Evolutionary conservation across 2,113 vertebrate species (phyloP), one percentile per base, ranked within the genome.

Genomic region (Puffinus mauretanicus): DNA sequence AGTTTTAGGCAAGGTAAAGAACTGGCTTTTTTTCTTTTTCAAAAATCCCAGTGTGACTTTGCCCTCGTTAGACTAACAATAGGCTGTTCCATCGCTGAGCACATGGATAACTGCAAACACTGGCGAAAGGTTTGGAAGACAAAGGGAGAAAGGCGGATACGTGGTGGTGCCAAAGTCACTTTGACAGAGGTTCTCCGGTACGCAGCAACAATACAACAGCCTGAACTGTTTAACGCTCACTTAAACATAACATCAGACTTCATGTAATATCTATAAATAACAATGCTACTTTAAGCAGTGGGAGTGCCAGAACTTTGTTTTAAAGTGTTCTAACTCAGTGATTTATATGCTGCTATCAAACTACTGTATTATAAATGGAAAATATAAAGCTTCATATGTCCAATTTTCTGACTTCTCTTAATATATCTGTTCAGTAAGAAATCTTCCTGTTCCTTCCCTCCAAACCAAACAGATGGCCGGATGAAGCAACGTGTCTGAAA

Each of bases 191-290:
- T 88, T 93, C 95, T 95, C 83, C 30, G 42, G 95, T 86, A 93
- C 90, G 18, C 86, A 94, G 95, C 93, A 98, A 97, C 96, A 96
- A 95, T 94, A 91, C 88, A 96, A 94, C 94, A 96, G 93, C 80
- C 93, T 94, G 92, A 82, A 95, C 94, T 95, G 95, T 96, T 98
- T 96, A 97, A 97, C 38, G 77, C 95, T 96, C 96, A 96, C 96
- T 97, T 96, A 97, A 97, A 97, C 96, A 80, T 87, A 97, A 96
- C 94, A 98, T 97, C 94, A 96, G 85, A 49, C 94, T 91, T 88
- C 95, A 89, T 96, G 94, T 95, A 96, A 91, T 95, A 84, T 82
- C 97, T 96, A 97, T 98, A 97, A 97, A 97, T 97, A 98, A 97
- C 91, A 97, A 95, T 88, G 95, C 95, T 97, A 95, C 96, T 96